A percentile compares a stretch with the other conserved stretches of the same genome.
These are phyloP conservation scores for Sula dactylatra DNA, from an alignment of 2,113 vertebrate genomes.

Conservation along the genomic window DNA sequence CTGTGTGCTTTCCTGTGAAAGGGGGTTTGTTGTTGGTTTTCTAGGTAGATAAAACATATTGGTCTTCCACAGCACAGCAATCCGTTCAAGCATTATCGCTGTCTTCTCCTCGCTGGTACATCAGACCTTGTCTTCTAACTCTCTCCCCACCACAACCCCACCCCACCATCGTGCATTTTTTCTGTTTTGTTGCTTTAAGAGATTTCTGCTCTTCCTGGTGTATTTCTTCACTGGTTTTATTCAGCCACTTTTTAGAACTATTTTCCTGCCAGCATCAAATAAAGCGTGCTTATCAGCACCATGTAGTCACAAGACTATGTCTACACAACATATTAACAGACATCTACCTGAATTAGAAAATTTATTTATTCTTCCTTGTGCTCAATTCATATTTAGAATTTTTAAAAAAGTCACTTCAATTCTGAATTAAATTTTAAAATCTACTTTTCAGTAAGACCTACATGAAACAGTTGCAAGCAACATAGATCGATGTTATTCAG, in stretches of 20 bases:
- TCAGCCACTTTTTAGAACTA: not conserved
- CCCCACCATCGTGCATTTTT: not conserved
- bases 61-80: not conserved
- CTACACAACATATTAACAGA: not conserved
- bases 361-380: not conserved
- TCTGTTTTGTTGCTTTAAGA: no score
- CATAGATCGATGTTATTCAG: accelerated
- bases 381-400: not conserved
- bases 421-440: not conserved
- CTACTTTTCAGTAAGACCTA: not conserved
- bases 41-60: accelerated
- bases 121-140: not conserved
- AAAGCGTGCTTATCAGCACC: not conserved
- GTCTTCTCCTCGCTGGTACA: not conserved
- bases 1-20: not conserved
- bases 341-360: not conserved
- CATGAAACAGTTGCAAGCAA: accelerated
- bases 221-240: not conserved
- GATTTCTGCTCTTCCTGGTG: accelerated
- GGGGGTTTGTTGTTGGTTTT: accelerated
- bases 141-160: no score
- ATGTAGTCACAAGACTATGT: accelerated
- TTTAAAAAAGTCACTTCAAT: not conserved
- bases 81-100: not conserved
- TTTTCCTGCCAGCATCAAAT: not conserved